Percentiles rank a stretch among this genome's conserved stretches.
phyloP scores from a whole-genome alignment of 2,888 invertebrate species.

The Cylindroiulus punctatus region DNA sequence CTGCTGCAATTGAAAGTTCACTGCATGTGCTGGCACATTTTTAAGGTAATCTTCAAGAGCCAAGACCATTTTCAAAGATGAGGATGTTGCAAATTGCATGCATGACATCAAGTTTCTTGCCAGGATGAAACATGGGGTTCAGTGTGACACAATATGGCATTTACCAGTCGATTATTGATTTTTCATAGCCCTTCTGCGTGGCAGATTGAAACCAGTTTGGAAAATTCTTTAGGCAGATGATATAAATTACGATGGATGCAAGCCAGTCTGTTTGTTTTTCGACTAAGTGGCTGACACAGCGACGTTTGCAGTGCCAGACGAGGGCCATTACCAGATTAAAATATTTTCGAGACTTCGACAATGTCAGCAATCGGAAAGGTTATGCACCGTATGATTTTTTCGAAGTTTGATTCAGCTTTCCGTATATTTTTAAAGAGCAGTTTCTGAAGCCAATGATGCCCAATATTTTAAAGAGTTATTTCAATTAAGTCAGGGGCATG shows the following conservation, averaged over 20 bases:
- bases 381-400: too few relatives aligned
- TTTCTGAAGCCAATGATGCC: too few relatives aligned
- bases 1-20: too few relatives aligned
- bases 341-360: background rate
- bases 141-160: background rate
- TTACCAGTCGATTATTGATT: background rate
- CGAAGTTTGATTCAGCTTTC: too few relatives aligned
- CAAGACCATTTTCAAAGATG: too few relatives aligned
- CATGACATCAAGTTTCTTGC: too few relatives aligned
- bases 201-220: constrained; percentile 4
- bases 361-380: background rate
- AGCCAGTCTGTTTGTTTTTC: background rate
- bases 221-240: constrained; percentile 19
- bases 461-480: too few relatives aligned
- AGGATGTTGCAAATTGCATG: too few relatives aligned
- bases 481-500: too few relatives aligned
- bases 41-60: background rate
- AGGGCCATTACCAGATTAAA: background rate
- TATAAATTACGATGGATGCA: background rate
- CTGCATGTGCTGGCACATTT: too few relatives aligned
- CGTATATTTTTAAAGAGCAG: too few relatives aligned
- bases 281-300: background rate
- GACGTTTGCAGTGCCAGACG: background rate
- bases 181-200: background rate
- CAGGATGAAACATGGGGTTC: background rate